Percentiles rank a stretch among this genome's conserved stretches.
phyloP scores from a whole-genome alignment of 2,113 vertebrate species.

The Nannobrachium achirus region DNA sequence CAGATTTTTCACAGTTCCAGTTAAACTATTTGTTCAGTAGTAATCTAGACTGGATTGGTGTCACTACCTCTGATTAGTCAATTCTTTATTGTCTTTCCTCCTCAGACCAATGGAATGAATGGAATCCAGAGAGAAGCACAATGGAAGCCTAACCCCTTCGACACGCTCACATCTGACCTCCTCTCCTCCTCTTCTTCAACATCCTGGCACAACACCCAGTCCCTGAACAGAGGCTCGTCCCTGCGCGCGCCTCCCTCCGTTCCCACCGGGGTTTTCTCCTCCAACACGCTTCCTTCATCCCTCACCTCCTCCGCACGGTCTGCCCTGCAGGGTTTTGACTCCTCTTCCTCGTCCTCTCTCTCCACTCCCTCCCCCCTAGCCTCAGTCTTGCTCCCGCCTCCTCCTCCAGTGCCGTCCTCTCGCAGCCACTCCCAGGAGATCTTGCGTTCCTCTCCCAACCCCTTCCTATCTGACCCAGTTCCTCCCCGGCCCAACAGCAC shows the following conservation, averaged over 20 bases:
- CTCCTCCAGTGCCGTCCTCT: conserved; percentile 76
- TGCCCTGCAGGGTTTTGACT: conserved; percentile 59
- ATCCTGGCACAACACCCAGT: conserved; percentile 77
- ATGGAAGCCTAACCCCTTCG: conserved; percentile 84
- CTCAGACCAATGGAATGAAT: conserved; percentile 76
- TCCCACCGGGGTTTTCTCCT: conserved; percentile 57
- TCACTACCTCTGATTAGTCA: neutral
- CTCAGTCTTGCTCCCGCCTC: conserved; percentile 75
- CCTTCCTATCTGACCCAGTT: conserved; percentile 67
- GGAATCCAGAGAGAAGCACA: conserved; percentile 81
- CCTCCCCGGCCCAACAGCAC: conserved; percentile 76
- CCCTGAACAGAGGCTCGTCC: conserved; percentile 76
- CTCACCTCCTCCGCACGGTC: conserved; percentile 76
- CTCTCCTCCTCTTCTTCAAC: conserved; percentile 67
- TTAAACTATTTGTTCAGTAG: neutral
- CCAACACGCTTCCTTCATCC: conserved; percentile 71
- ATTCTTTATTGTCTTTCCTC: conserved; percentile 63
- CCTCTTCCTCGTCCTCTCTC: conserved; percentile 54
- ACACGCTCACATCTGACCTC: conserved; percentile 82
- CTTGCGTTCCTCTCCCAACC: conserved; percentile 77
- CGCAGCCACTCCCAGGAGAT: conserved; percentile 84
- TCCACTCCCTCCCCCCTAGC: conserved; percentile 42
- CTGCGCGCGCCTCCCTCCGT: conserved; percentile 52
- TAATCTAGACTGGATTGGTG: neutral
- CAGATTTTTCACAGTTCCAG: neutral